Base-by-base conservation (phyloP, 2,797 vertebrate species). In the Echeneis naucrates region DNA sequence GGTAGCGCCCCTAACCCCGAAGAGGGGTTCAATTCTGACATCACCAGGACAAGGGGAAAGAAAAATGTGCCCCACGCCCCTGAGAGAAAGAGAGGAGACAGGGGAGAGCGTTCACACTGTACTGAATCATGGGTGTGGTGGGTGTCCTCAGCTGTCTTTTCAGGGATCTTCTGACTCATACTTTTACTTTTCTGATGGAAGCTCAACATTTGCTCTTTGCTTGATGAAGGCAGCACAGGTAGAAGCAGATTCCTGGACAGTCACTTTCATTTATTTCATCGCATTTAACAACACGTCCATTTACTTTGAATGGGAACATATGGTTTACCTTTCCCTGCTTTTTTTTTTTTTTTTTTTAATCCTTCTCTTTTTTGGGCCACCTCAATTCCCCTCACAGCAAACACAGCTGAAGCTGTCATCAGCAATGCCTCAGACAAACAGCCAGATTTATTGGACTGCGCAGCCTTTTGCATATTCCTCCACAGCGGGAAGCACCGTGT, bases 401-500 rank as follows among this genome's bases (percentile, higher is more conserved):
- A 37, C 52, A 12, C 58, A 51, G 56, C 71, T 21, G 24, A 50
- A 42, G 48, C 66, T 26, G 50, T 66, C 62, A 0, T 44, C 45
- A 2, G 50, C 52, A 0, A 55, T 11, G 82, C 71, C 55, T 69
- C 66, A 12, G 37, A 73, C 64, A 70, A 52, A 44, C 24, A 26
- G 67, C 47, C 45, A 37, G 68, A 40, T 77, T 82, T 82, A 72
- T 52, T 76, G 80, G 80, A 40, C 78, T 59, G 80, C 30, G 33
- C 74, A 48, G 72, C 75, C 68, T 79, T 56, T 81, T 83, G 87
- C 86, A 87, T 89, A 87, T 85, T 83, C 75, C 75, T 77, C 78
- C 84, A 86, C 87, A 75, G 82, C 79, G 52, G 86, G 83, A 84
- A 89, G 89, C 87, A 77, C 88, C 87, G 44, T 87, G 88, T 92